Evolutionary conservation across 2,888 invertebrate genomes (phyloP), one percentile per base, ranked within the genome.

Genomic region (Dryomyza anilis): DNA sequence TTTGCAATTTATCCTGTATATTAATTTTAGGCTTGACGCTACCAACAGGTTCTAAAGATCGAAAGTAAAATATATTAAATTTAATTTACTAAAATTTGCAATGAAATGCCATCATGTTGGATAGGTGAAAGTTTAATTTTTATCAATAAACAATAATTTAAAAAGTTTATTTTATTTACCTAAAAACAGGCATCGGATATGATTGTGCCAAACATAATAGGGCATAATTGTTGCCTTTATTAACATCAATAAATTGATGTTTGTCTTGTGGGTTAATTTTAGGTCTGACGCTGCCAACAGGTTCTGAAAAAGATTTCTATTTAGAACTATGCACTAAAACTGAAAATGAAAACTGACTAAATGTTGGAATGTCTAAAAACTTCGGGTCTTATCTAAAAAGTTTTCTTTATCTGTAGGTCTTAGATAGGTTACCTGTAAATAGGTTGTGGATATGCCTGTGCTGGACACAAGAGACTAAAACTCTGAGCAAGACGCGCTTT

Each of bases 141-240:
- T 50, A 29, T 19, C 14, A 21, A 53, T 52, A 39, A 3, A 2
- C 39, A 39, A 7, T 12, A n/a, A 12, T 2, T 14, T 2, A n/a
- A n/a, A 39, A 39, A 5, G 8, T 39, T 5, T 39, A 39, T 14
- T 6, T 30, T 39, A 52, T 70, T 69, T 74, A 90, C 90, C 90
- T 89, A 87, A 88, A 89, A 81, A 85, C 86, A 79, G 91, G 90
- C 81, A 87, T 87, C 73, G 91, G 90, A 84, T 87, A 91, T 55
- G 87, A 87, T 84, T 89, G 89, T 64, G 88, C 89, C 64, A 87
- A 87, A 77, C 89, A 89, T 65, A 89, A 83, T 64, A 89, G 74
- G 21, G 89, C 87, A 70, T 87, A 79, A 74, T 79, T 84, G 73
- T 85, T 81, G 67, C 83, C 76, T 63, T 81, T 76, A 69, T 73